Evolutionary conservation across 2,113 vertebrate genomes (phyloP).

Genomic region (Tenrec ecaudatus): DNA sequence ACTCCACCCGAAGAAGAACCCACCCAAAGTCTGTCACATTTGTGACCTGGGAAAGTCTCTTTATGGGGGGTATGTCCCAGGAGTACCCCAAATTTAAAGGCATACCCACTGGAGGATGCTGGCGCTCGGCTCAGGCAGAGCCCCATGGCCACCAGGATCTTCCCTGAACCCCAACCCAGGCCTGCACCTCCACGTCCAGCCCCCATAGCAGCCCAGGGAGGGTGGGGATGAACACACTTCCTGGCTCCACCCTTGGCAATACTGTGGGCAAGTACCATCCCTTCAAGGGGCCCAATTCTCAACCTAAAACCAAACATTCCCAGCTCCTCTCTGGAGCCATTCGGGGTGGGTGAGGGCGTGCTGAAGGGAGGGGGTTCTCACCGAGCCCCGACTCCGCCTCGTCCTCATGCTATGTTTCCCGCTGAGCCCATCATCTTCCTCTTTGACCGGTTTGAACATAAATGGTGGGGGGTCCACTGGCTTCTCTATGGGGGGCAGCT

Average conservation of each 20-base stretch:
- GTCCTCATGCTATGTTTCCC: constrained; percentile 99
- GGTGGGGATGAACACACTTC: too few relatives aligned
- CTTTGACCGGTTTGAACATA: constrained; percentile 99
- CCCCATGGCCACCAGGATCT: too few relatives aligned
- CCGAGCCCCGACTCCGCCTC: constrained; percentile 97
- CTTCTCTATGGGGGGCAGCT: constrained; percentile 99
- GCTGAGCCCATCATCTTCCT: constrained; percentile 98
- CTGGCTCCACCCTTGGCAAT: too few relatives aligned
- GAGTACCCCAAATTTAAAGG: too few relatives aligned
- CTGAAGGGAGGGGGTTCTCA: constrained; percentile 74
- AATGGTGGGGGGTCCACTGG: constrained; percentile 98
- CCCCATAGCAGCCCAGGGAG: accelerated
- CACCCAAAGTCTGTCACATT: too few relatives aligned
- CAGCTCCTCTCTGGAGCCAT: too few relatives aligned
- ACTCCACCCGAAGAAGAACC: too few relatives aligned
- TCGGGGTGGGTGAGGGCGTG: too few relatives aligned
- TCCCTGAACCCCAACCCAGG: background rate
- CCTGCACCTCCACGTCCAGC: accelerated
- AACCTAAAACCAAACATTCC: background rate
- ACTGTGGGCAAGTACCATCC: accelerated
- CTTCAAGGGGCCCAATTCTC: background rate
- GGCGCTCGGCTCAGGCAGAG: too few relatives aligned
- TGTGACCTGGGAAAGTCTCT: too few relatives aligned
- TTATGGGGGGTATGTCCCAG: background rate
- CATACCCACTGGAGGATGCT: too few relatives aligned